Evolutionary conservation across 1,140 invertebrate genomes (phyloP).

Genomic region (Brachionus asplanchnoidis): DNA sequence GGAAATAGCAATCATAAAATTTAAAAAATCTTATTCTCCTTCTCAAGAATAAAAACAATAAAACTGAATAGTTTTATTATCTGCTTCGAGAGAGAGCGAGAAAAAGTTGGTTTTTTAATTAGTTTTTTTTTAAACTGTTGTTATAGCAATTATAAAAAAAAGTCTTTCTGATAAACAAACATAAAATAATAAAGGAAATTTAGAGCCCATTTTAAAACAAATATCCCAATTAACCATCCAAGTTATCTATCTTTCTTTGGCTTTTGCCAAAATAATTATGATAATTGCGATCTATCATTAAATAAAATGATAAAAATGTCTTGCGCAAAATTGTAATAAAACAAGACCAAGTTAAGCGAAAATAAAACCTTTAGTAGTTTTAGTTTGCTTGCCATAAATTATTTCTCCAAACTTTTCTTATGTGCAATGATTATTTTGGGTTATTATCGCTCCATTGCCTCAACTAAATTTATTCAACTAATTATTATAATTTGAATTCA

Average conservation of each 20-base stretch:
- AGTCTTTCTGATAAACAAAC: not conserved
- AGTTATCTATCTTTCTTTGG: not conserved
- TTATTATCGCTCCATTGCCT: conserved; percentile 26
- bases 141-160: conserved; percentile 16
- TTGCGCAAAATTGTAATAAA: not conserved
- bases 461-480: not conserved
- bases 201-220: conserved; percentile 12
- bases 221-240: conserved; percentile 15
- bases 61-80: conserved; percentile 35
- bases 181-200: not conserved
- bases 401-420: not conserved
- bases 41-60: not conserved
- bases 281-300: not conserved
- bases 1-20: not conserved
- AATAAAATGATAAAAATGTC: conserved; percentile 30
- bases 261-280: conserved; percentile 4
- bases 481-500: conserved; percentile 15
- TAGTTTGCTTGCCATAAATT: not conserved
- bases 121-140: not conserved
- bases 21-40: conserved; percentile 15
- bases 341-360: not conserved
- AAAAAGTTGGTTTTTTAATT: not conserved
- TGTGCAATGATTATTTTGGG: not conserved
- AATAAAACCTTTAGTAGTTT: not conserved
- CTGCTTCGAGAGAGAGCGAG: not conserved